phyloP scores from a whole-genome alignment of 2,797 vertebrate species.

The Allobates femoralis region DNA sequence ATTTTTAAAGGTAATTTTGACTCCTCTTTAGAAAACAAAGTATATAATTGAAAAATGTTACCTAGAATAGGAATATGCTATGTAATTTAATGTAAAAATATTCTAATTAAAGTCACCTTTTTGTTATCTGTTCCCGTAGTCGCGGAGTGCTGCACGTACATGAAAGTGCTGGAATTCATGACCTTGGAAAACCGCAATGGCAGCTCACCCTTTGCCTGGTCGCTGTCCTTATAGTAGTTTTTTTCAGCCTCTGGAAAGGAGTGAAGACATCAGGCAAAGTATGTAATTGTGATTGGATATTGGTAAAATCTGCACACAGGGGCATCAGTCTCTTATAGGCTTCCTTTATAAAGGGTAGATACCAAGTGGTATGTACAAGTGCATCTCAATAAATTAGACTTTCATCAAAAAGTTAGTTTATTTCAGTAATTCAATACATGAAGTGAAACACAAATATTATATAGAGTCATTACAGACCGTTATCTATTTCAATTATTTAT shows the following conservation, averaged over 20 bases:
- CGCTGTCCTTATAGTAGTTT: conserved; percentile 89
- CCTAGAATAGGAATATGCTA: neutral
- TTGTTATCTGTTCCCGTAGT: conserved; percentile 70
- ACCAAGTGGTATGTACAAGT: too few relatives aligned
- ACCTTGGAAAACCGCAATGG: conserved; percentile 92
- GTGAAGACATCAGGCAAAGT: conserved; percentile 99
- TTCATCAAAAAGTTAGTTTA: too few relatives aligned
- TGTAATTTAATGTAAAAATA: neutral
- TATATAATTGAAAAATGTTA: neutral
- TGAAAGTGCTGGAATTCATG: conserved; percentile 88
- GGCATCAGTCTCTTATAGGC: too few relatives aligned
- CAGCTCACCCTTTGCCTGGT: conserved; percentile 89
- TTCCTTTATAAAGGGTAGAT: too few relatives aligned
- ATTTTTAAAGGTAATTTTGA: neutral
- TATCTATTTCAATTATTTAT: too few relatives aligned
- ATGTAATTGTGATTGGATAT: conserved; percentile 54
- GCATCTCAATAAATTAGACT: too few relatives aligned
- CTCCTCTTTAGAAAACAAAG: neutral
- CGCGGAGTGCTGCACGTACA: conserved; percentile 91
- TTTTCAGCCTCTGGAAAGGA: conserved; percentile 98
- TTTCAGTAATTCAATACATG: too few relatives aligned
- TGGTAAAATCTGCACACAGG: too few relatives aligned
- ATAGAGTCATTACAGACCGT: too few relatives aligned
- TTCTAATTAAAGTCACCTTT: neutral
- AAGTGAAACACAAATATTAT: too few relatives aligned